Base-by-base conservation (phyloP, 2,113 vertebrate genomes). In the Cynopterus brachyotis region DNA sequence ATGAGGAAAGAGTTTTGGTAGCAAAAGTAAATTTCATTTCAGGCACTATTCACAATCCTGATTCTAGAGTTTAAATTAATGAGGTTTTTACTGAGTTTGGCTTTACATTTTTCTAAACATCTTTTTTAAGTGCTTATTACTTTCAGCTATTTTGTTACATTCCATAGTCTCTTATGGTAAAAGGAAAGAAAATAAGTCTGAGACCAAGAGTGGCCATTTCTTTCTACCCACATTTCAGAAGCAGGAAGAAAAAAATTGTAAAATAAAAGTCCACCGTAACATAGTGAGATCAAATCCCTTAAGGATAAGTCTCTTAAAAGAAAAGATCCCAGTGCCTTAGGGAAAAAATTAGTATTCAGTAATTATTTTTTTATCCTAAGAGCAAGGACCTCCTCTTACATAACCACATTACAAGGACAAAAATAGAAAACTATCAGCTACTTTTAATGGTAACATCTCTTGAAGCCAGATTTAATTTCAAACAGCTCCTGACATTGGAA, bases 1-100 rank as follows among this genome's bases (percentile, higher is more conserved):
- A 95, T 89, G 75, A 96, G 94, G n/a, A 81, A 40, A 96, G 64
- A 95, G 83, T 82, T 82, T 42, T 55, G 17, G 53, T 60, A 40
- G 70, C 57, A 60, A 84, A 91, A 92, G 13, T 66, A 84, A 78
- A 95, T 95, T 93, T 91, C 40, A 66, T 32, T 88, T 93, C 55
- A 85, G 35, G 24, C 35, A 78, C 55, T 92, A 5, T 37, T 95
- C 59, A 76, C 42, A 84, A 88, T 62, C 20, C 12, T 73, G 82
- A 35, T 50, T 80, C 70, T 60, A 57, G 19, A 47, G 45, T 89
- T 96, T 85, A 92, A 89, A 89, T 92, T 85, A 93, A 96, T 40
- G 26, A 57, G 47, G 26, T 35, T 24, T 76, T 88, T 42, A 87
- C 6, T 84, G 22, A 57, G 20, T 50, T 92, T 91, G 47, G 19